Percentiles rank a stretch among this genome's conserved stretches.
phyloP scores from a whole-genome alignment of 1,140 invertebrate genomes.

The Halyomorpha halys region DNA sequence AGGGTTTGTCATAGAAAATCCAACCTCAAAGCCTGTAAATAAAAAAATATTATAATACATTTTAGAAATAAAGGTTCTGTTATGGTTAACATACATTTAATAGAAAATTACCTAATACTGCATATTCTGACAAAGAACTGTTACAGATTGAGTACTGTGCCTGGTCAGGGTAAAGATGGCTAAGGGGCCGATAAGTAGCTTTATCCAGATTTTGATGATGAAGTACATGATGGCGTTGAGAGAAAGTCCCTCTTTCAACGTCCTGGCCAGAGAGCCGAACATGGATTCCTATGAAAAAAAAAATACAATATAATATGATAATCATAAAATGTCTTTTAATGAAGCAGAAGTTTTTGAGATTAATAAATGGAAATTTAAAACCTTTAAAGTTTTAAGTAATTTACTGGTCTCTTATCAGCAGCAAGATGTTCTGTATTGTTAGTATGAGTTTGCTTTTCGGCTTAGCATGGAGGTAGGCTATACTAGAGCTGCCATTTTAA shows the following conservation, averaged over 20 bases:
- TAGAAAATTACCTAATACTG: conserved; percentile 51
- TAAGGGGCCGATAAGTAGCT: conserved; percentile 79
- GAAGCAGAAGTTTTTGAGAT: too few species aligned
- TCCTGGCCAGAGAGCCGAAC: conserved; percentile 79
- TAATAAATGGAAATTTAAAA: too few species aligned
- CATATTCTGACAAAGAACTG: conserved; percentile 93
- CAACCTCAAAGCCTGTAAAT: conserved; percentile 77
- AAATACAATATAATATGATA: too few species aligned
- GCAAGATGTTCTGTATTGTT: too few species aligned
- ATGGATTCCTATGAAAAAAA: conserved; percentile 29
- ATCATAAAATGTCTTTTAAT: too few species aligned
- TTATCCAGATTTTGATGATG: conserved; percentile 94
- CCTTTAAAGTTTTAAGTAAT: too few species aligned
- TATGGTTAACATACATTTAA: neutral
- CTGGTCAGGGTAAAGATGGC: conserved; percentile 86
- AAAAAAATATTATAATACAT: neutral
- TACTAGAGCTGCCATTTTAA: too few species aligned
- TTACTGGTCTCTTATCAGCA: too few species aligned
- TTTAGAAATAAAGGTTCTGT: neutral
- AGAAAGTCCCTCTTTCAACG: conserved; percentile 96
- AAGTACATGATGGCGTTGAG: conserved; percentile 86
- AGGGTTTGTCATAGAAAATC: conserved; percentile 97
- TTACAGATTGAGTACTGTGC: conserved; percentile 94
- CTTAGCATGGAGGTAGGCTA: too few species aligned
- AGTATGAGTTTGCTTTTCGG: too few species aligned